Conservation (phyloP, 2,797 vertebrate genomes). For the Parauchenoglanis ngamensis region DNA sequence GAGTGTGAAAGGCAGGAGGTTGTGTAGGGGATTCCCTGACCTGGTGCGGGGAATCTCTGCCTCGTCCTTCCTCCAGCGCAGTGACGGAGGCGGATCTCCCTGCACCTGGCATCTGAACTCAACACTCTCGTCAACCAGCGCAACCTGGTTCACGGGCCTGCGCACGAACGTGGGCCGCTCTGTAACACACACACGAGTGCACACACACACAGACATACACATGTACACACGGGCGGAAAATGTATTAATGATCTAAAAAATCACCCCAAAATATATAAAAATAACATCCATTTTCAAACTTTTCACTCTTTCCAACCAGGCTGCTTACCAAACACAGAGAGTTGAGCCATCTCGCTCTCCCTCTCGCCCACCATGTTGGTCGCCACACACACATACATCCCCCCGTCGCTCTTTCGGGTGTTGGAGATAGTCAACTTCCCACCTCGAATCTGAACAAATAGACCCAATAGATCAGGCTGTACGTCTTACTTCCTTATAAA, state of each 20-base stretch:
- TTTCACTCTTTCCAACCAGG: constrained; percentile 2
- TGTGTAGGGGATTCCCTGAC: constrained; percentile 68
- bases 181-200: constrained; percentile 60
- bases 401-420: constrained; percentile 86
- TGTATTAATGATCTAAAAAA: not conserved
- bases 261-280: not conserved
- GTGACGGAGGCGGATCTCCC: constrained; percentile 88
- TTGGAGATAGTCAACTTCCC: constrained; percentile 94
- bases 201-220: constrained; percentile 4
- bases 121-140: constrained; percentile 89
- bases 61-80: constrained; percentile 95
- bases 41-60: constrained; percentile 88
- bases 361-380: constrained; percentile 96
- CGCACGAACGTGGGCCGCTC: constrained; percentile 92
- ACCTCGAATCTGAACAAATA: constrained; percentile 82
- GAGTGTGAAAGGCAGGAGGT: not conserved
- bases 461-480: not conserved
- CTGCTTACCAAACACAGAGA: constrained; percentile 92
- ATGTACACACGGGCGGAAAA: not conserved
- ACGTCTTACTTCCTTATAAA: not conserved
- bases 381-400: constrained; percentile 93
- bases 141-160: constrained; percentile 94
- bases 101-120: constrained; percentile 96
- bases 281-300: not conserved
- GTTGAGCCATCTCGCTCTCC: constrained; percentile 92